Percentiles rank a stretch among this genome's conserved stretches.
Conservation (phyloP, 2,888 invertebrate species). For the Therioaphis trifolii region DNA sequence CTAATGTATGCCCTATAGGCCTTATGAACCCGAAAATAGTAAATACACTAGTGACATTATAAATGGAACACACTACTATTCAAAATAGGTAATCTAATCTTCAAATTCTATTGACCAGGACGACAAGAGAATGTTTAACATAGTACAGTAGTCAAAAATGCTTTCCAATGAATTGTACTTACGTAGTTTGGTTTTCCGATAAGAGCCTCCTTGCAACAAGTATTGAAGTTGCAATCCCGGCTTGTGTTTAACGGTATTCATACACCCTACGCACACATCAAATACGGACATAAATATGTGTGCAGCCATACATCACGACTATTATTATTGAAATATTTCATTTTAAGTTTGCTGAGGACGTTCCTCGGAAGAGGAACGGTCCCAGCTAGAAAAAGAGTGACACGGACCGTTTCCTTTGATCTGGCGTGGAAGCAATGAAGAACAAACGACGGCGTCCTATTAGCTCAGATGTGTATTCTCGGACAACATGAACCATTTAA, state of each 20-base stretch:
- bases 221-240: slow-evolving; percentile 67
- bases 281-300: neutral
- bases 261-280: slow-evolving; percentile 54
- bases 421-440: slow-evolving; percentile 30
- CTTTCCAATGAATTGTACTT: slow-evolving; percentile 23
- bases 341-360: neutral
- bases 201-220: slow-evolving; percentile 67
- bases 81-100: slow-evolving; percentile 40
- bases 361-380: neutral
- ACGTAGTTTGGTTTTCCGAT: slow-evolving; percentile 65
- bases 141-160: neutral
- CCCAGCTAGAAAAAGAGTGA: too few species aligned
- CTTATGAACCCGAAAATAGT: slow-evolving; percentile 20
- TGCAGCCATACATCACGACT: neutral
- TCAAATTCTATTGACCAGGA: slow-evolving; percentile 32
- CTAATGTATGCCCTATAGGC: slow-evolving; percentile 43
- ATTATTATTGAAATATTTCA: too few species aligned
- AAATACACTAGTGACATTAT: slow-evolving; percentile 28
- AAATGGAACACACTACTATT: slow-evolving; percentile 37
- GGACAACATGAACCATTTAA: slow-evolving; percentile 27
- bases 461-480: neutral
- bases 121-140: slow-evolving; percentile 20
- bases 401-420: slow-evolving; percentile 48
- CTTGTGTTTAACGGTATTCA: slow-evolving; percentile 66
- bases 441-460: neutral